Percentiles rank a stretch among this genome's conserved stretches.
These are phyloP conservation scores for Halcyon leucocephala DNA, from an alignment of 2,797 vertebrate species.

Conservation along the genomic window DNA sequence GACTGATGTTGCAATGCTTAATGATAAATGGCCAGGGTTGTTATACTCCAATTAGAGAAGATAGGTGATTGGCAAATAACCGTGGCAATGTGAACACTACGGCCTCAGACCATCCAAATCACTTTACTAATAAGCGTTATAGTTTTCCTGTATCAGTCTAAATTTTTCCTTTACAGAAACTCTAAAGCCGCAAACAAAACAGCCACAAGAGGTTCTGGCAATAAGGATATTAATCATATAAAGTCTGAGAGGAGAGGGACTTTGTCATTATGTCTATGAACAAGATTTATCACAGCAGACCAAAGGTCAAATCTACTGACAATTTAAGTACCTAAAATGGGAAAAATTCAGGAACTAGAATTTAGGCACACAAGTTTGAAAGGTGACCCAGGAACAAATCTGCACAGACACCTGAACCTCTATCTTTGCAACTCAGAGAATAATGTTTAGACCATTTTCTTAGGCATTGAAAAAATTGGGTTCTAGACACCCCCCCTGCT, in stretches of 20 bases:
- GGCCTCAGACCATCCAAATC: not conserved
- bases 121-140: not conserved
- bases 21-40: slow-evolving; percentile 59
- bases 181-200: not conserved
- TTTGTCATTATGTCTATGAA: not conserved
- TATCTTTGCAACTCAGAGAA: not conserved
- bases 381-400: not conserved
- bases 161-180: not conserved
- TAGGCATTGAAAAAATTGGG: not conserved
- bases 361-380: not conserved
- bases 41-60: slow-evolving; percentile 68
- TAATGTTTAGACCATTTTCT: not conserved
- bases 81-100: not conserved
- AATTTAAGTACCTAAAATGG: not conserved
- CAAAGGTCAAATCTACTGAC: not conserved
- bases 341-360: not conserved
- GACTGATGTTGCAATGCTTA: slow-evolving; percentile 28
- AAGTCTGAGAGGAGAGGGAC: not conserved
- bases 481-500: not conserved
- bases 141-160: not conserved
- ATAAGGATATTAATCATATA: not conserved
- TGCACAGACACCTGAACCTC: not conserved
- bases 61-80: slow-evolving; percentile 45
- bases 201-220: not conserved
- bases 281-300: not conserved